phyloP scores from a whole-genome alignment of 2,113 vertebrate species.

The Pachycephala philippinensis region DNA sequence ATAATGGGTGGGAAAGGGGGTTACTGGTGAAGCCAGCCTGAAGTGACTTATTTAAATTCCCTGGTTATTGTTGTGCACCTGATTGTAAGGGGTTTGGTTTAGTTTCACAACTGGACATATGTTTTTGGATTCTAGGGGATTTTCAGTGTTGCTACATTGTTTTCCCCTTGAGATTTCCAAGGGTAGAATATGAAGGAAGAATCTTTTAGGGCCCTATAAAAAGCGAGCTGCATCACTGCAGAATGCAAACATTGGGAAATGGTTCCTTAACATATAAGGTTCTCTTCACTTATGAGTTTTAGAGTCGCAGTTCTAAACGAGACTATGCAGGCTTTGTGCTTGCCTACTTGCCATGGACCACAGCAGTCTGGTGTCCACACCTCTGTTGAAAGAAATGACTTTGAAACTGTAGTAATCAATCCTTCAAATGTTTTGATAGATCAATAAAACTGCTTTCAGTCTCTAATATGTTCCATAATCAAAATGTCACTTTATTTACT shows the following conservation, averaged over 20 bases:
- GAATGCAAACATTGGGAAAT: neutral
- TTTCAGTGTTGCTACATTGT: neutral
- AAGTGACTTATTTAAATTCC: neutral
- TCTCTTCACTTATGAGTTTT: neutral
- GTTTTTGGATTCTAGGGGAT: neutral
- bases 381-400: neutral
- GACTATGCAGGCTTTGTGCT: neutral
- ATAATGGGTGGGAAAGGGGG: neutral
- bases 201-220: neutral
- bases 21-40: neutral
- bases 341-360: neutral
- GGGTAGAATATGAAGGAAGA: neutral
- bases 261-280: neutral
- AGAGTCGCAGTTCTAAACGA: neutral
- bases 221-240: neutral
- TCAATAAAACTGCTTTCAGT: constrained; percentile 1
- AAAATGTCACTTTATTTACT: constrained; percentile 39
- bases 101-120: neutral
- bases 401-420: constrained; percentile 19
- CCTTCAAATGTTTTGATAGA: constrained; percentile 25
- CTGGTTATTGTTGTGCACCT: neutral
- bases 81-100: neutral
- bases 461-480: constrained; percentile 14
- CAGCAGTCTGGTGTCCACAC: neutral
- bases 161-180: neutral